Conservation (phyloP, 2,113 vertebrate genomes). For the Macheiramphus alcinus region DNA sequence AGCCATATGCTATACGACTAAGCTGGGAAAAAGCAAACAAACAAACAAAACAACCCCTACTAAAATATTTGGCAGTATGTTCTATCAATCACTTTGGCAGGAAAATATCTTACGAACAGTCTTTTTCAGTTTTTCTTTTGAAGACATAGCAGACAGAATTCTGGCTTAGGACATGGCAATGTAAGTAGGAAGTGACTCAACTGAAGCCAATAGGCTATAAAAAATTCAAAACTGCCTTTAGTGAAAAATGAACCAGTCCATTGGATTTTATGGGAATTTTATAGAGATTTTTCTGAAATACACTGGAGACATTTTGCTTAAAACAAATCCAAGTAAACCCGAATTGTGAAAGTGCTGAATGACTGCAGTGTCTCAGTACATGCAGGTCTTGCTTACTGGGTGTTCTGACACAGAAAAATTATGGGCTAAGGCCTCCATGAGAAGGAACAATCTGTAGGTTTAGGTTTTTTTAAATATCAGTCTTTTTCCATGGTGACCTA, state of each 20-base stretch:
- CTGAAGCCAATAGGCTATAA: background rate
- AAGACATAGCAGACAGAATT: background rate
- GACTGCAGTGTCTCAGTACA: background rate
- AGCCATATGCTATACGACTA: background rate
- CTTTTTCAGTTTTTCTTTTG: background rate
- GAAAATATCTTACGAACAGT: background rate
- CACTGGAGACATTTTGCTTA: background rate
- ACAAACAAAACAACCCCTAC: background rate
- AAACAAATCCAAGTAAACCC: background rate
- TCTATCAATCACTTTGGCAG: background rate
- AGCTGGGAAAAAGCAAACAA: background rate
- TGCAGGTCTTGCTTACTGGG: background rate
- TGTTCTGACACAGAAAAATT: background rate
- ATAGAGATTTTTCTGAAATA: background rate
- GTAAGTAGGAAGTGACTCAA: background rate
- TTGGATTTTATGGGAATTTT: background rate
- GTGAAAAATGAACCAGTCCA: background rate
- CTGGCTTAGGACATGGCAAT: background rate
- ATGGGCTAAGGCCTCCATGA: background rate
- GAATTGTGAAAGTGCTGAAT: background rate
- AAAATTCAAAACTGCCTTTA: background rate
- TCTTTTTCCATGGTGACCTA: background rate
- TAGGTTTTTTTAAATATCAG: background rate
- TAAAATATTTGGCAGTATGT: background rate
- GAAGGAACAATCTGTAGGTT: background rate